A percentile compares a stretch with the other conserved stretches of the same genome.
These are phyloP conservation scores for Hippoglossus stenolepis DNA, from an alignment of 2,113 vertebrate species.

Conservation along the genomic window DNA sequence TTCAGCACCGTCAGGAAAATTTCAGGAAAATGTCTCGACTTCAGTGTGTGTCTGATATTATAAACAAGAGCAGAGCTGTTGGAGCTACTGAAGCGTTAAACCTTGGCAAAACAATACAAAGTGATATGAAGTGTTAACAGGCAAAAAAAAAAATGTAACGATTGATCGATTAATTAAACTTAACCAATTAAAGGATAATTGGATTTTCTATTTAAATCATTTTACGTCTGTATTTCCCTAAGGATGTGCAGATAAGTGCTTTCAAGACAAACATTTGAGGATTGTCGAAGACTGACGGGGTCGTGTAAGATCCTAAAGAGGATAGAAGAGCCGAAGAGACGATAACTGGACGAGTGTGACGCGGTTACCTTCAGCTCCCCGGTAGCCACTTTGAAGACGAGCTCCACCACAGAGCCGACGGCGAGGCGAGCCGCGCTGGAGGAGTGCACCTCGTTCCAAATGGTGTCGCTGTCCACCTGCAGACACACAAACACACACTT, in stretches of 20 bases:
- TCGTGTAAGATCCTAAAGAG: not conserved
- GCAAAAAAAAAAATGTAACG: too few species aligned
- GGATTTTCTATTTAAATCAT: not conserved
- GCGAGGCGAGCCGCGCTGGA: slow-evolving; percentile 94
- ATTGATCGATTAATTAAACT: too few species aligned
- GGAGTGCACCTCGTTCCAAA: slow-evolving; percentile 98
- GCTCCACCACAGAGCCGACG: slow-evolving; percentile 94
- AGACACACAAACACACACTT: not conserved
- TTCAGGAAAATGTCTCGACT: too few species aligned
- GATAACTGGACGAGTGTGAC: not conserved
- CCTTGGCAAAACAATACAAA: not conserved
- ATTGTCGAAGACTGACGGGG: not conserved
- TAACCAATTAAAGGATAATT: too few species aligned
- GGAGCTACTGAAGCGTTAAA: too few species aligned
- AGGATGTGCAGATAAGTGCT: not conserved
- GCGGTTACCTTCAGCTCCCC: slow-evolving; percentile 92
- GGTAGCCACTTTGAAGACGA: slow-evolving; percentile 95
- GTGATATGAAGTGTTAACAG: not conserved
- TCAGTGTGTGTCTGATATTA: too few species aligned
- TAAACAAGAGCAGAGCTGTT: too few species aligned
- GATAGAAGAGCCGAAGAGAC: not conserved
- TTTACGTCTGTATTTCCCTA: not conserved
- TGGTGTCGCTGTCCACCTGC: slow-evolving; percentile 98
- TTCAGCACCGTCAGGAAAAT: too few species aligned
- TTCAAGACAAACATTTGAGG: not conserved